These are phyloP conservation scores for Ctenoplectra terminalis DNA, from an alignment of 1,140 invertebrate species.

Conservation along the genomic window DNA sequence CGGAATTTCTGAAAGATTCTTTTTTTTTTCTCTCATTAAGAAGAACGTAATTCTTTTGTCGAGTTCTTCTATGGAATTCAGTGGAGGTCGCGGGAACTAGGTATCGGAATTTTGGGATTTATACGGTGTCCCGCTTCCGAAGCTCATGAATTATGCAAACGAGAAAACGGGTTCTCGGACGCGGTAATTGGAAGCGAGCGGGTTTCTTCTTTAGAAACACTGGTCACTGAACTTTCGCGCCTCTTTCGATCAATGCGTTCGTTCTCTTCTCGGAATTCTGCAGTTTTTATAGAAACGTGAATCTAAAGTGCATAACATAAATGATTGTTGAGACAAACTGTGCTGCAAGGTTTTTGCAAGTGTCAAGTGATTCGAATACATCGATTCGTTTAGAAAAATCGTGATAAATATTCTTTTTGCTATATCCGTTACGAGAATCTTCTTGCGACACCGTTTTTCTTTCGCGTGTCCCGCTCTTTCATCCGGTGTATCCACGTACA, in stretches of 20 bases:
- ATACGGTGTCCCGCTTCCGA: slow-evolving; percentile 16
- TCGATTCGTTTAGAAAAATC: background rate
- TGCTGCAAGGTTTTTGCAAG: too few relatives aligned
- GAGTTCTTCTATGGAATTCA: background rate
- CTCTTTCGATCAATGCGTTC: background rate
- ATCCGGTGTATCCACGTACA: background rate
- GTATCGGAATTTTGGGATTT: slow-evolving; percentile 45
- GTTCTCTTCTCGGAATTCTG: background rate
- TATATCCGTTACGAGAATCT: background rate
- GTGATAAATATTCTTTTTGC: background rate
- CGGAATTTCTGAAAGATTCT: background rate
- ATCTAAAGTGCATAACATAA: too few relatives aligned
- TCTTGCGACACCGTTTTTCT: background rate
- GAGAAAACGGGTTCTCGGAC: slow-evolving; percentile 13
- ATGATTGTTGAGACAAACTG: too few relatives aligned
- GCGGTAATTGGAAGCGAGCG: slow-evolving; percentile 23
- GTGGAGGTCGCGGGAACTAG: background rate
- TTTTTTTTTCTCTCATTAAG: too few relatives aligned
- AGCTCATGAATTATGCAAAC: slow-evolving; percentile 41
- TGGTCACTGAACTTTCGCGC: slow-evolving; percentile 23
- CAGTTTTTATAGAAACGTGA: background rate
- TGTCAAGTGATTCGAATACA: background rate
- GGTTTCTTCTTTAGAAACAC: slow-evolving; percentile 26
- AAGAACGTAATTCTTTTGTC: background rate
- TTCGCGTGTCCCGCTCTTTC: background rate